Evolutionary conservation across 92 coral and sea anemone species (phyloP), one percentile per base, ranked within the genome.

Genomic region (Porites lobata): DNA sequence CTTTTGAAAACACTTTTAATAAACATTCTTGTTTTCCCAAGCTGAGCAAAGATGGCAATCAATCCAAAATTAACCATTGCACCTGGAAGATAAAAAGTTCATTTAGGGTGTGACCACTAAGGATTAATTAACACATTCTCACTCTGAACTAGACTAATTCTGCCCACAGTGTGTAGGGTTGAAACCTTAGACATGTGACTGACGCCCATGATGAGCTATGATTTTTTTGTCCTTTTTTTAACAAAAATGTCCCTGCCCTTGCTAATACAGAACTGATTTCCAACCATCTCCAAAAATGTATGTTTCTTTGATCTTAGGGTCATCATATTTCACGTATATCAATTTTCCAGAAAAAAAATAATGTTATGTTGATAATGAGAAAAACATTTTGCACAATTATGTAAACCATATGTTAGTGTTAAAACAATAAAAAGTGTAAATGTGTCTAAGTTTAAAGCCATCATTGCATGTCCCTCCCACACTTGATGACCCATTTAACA

Each of bases 31-130:
- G 73, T 64, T 84, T 62, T 74, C n/a, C 72, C 73, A 84, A 84
- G 80, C 87, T 74, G 73, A 62, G 80, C 74, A 84, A 74, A 84
- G 72, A 74, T 63, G 2, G 51, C 87, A 74, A 84, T 84, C 87
- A 84, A 61, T 84, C 75, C 72, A 59, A 64, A 74, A 74, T 84
- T 75, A 73, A 24, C 52, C 78, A 63, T 54, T 21, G 19, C 86
- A 70, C 77, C 86, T 82, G 86, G 86, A 71, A 82, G 86, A 82
- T 82, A 82, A 82, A 19, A 32, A 82, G 11, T 2, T 82, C 47
- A 70, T 82, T 82, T 70, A 70, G 69, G 86, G 70, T 70, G 86
- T 70, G 86, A 11, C 58, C 19, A 14, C 47, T 13, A 17, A 22
- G 22, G 50, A 71, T 62, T 84, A 21, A 61, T 14, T 14, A 10